Evolutionary conservation across 1,140 invertebrate genomes (phyloP).

Genomic region (Myzus persicae): DNA sequence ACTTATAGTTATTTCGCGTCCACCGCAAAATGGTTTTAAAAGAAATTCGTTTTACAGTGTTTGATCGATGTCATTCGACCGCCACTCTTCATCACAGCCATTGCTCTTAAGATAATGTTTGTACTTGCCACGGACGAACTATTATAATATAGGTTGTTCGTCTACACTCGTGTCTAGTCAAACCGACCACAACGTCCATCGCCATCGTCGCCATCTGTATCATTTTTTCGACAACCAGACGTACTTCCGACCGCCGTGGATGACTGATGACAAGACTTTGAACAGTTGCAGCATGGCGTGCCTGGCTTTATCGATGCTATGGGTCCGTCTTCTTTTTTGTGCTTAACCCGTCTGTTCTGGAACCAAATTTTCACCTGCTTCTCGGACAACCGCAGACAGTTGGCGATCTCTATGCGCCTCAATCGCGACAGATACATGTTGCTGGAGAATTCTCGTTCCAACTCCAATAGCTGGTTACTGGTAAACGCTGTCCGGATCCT

Average conservation of each 20-base stretch:
- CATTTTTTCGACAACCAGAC: not conserved
- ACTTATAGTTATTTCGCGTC: not conserved
- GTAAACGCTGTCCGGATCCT: slow-evolving; percentile 82
- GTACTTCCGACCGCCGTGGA: not conserved
- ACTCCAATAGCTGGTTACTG: slow-evolving; percentile 95
- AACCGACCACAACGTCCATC: not conserved
- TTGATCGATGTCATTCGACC: not conserved
- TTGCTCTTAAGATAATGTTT: not conserved
- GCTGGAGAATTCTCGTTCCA: slow-evolving; percentile 99
- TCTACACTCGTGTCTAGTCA: not conserved
- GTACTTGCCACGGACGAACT: not conserved
- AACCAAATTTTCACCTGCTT: slow-evolving; percentile 99
- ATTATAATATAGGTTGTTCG: not conserved
- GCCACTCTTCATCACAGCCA: slow-evolving; percentile 27
- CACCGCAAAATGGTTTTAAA: not conserved
- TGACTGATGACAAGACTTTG: slow-evolving; percentile 12
- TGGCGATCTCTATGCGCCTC: slow-evolving; percentile 97
- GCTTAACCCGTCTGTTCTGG: slow-evolving; percentile 98
- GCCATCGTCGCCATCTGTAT: not conserved
- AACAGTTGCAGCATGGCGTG: slow-evolving; percentile 13
- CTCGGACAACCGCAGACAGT: slow-evolving; percentile 94
- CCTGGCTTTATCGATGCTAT: not conserved
- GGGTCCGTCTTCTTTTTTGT: slow-evolving; percentile 80
- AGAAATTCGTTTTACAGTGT: not conserved
- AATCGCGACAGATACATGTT: slow-evolving; percentile 98